Base-by-base conservation (phyloP, 1,140 invertebrate species). In the Drosophila micromelanica region DNA sequence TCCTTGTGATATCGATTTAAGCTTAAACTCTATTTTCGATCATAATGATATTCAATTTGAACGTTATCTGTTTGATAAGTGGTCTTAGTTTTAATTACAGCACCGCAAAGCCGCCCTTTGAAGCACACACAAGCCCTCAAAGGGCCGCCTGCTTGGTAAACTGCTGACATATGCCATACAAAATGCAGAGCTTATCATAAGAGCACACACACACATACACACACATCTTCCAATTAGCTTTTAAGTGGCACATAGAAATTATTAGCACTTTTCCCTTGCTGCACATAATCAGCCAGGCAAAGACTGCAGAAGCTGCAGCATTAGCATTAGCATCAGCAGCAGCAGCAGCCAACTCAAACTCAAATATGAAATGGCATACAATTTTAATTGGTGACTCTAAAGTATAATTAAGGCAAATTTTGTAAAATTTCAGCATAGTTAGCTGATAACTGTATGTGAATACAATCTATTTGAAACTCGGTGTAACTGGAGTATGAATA, bases 161-260 rank as follows among this genome's bases (percentile, higher is more conserved):
- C 70, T 45, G 49, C 73, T 40, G 40, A 74, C 80, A 52, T 67
- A 51, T 68, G 71, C 57, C 65, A 68, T 64, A 51, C 63, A 60
- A 63, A 75, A 72, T 72, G 64, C 37, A 80, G 49, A 80, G 81
- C 78, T 85, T 80, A 64, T 67, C 78, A 80, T 85, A 68, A 71
- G 63, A 52, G 35, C 48, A 46, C 54, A 62, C 35, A 76, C 32
- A 64, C 8, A 57, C 42, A 64, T 15, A 69, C 20, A 65, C 13
- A 52, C 40, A 62, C 23, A 65, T 77, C 69, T 86, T 80, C 54
- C 80, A 80, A 85, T 85, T 80, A 85, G 79, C 77, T 85, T 86
- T 85, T 27, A 72, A 86, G 81, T 73, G 61, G 77, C 61, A n/a
- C 64, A 57, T 60, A 51, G 60, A 68, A 70, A 71, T 86, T 80